Percentiles rank a stretch among this genome's conserved stretches.
phyloP scores from a whole-genome alignment of 2,888 invertebrate genomes.

The Drosophila neotestacea region DNA sequence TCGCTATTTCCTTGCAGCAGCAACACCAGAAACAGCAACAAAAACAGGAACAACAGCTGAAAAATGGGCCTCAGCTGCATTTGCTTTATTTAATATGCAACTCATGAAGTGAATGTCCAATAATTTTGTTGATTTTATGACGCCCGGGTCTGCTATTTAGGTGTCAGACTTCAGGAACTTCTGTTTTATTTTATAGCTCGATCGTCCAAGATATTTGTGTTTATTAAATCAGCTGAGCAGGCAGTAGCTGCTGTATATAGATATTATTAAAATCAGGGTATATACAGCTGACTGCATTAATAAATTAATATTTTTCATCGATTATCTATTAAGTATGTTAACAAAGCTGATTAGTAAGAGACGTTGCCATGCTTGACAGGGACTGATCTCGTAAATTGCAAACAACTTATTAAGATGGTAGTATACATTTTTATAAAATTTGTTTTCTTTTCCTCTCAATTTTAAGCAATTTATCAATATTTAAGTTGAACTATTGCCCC shows the following conservation, averaged over 20 bases:
- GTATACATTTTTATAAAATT: not conserved
- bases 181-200: slow-evolving; percentile 16
- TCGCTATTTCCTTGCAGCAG: slow-evolving; percentile 10
- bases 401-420: too few relatives aligned
- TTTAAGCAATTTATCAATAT: not conserved
- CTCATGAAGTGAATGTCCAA: slow-evolving; percentile 31
- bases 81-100: slow-evolving; percentile 47
- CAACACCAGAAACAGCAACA: slow-evolving; percentile 5
- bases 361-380: too few relatives aligned
- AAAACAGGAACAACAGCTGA: not conserved
- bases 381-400: too few relatives aligned
- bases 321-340: too few relatives aligned
- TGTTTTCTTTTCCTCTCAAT: too few relatives aligned
- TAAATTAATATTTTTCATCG: not conserved
- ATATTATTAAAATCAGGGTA: too few relatives aligned
- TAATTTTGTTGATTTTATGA: slow-evolving; percentile 30
- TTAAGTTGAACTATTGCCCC: not conserved
- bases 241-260: not conserved
- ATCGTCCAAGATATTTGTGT: slow-evolving; percentile 1
- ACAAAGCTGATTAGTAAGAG: too few relatives aligned
- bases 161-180: slow-evolving; percentile 11
- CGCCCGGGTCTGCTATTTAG: slow-evolving; percentile 7
- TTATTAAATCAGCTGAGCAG: slow-evolving; percentile 8
- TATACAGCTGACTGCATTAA: not conserved
- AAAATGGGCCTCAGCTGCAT: slow-evolving; percentile 31